A percentile compares a stretch with the other conserved stretches of the same genome.
phyloP scores from a whole-genome alignment of 2,113 vertebrate species.

The Vireo altiloquus region DNA sequence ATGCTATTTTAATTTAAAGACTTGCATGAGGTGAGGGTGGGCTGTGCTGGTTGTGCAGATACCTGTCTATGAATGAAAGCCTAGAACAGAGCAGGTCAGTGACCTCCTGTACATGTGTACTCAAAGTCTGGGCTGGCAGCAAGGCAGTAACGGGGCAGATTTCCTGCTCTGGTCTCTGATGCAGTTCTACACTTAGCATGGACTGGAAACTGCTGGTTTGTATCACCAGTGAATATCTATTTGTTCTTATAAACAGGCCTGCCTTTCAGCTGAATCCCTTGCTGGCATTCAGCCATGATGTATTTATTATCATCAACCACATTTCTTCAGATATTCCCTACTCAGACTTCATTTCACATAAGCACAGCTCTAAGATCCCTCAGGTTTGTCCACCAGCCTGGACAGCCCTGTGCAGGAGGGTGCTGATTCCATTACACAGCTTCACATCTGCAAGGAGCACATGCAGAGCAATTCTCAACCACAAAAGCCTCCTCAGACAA shows the following conservation, averaged over 20 bases:
- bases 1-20: background rate
- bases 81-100: background rate
- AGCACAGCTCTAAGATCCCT: background rate
- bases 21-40: background rate
- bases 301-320: background rate
- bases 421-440: background rate
- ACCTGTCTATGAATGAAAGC: background rate
- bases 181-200: background rate
- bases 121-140: background rate
- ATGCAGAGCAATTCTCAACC: background rate
- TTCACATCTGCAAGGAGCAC: background rate
- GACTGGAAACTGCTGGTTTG: background rate
- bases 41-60: background rate
- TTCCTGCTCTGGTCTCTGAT: background rate
- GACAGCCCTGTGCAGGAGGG: background rate
- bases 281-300: background rate
- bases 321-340: background rate
- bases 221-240: background rate
- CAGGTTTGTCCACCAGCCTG: background rate
- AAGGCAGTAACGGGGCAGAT: background rate
- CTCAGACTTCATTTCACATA: background rate
- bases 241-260: background rate
- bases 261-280: background rate
- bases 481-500: background rate
- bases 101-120: background rate